Conservation (phyloP, 2,113 vertebrate species). For the Seriola rivoliana region DNA sequence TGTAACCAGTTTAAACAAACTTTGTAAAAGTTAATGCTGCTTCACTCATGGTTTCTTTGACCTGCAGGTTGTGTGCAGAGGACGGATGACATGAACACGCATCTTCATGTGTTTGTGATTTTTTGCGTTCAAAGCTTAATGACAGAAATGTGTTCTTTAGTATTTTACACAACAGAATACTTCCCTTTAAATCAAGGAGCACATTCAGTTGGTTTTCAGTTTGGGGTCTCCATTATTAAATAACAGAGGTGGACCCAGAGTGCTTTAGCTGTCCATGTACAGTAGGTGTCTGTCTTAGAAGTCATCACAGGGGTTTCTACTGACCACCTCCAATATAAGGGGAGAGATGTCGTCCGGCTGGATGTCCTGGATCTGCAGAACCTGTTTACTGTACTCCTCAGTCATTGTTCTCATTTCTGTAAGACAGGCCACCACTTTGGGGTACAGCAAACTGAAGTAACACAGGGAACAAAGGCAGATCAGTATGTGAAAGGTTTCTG, state of each 20-base stretch:
- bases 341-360: constrained; percentile 75
- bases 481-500: not conserved
- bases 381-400: constrained; percentile 81
- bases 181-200: not conserved
- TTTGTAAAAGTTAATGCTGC: not conserved
- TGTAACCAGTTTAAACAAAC: not conserved
- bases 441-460: constrained; percentile 83
- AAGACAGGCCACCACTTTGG: constrained; percentile 86
- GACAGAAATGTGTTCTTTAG: too few relatives aligned
- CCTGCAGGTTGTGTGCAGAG: not conserved
- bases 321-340: constrained; percentile 85
- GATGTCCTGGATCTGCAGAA: constrained; percentile 84
- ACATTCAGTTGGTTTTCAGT: not conserved
- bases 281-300: constrained; percentile 3
- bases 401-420: constrained; percentile 87
- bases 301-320: constrained; percentile 56
- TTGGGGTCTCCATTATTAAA: not conserved
- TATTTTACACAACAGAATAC: too few relatives aligned
- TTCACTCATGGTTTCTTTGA: not conserved
- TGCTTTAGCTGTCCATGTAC: not conserved
- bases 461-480: not conserved
- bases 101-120: too few relatives aligned
- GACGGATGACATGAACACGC: not conserved
- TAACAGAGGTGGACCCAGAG: not conserved
- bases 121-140: too few relatives aligned